phyloP scores from a whole-genome alignment of 2,113 vertebrate genomes.

The Lota lota region DNA sequence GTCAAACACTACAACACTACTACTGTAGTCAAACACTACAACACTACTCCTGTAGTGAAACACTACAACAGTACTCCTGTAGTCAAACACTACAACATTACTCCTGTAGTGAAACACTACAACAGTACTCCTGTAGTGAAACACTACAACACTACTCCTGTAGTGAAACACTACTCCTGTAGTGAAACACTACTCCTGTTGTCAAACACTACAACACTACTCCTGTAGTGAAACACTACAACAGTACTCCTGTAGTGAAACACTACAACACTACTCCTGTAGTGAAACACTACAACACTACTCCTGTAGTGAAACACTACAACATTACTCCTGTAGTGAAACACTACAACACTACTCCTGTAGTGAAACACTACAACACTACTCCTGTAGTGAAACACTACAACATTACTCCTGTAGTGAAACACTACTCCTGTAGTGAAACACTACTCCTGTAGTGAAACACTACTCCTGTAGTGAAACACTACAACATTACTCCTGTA shows the following conservation, averaged over 20 bases:
- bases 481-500: too few relatives aligned
- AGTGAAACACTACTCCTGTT: too few relatives aligned
- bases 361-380: background rate
- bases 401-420: slow-evolving; percentile 61
- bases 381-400: slow-evolving; percentile 58
- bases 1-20: too few relatives aligned
- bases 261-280: slow-evolving; percentile 60
- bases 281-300: too few relatives aligned
- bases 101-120: slow-evolving; percentile 50
- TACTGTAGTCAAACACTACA: too few relatives aligned
- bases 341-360: too few relatives aligned
- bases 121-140: background rate
- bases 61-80: slow-evolving; percentile 63
- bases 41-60: background rate
- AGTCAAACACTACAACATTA: slow-evolving; percentile 29
- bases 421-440: too few relatives aligned
- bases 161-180: too few relatives aligned
- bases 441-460: background rate
- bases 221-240: too few relatives aligned
- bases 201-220: slow-evolving; percentile 52
- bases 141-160: slow-evolving; percentile 63
- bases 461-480: slow-evolving; percentile 61
- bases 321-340: slow-evolving; percentile 63
- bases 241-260: background rate
- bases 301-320: background rate